phyloP scores from a whole-genome alignment of 2,888 invertebrate genomes.

The Pelosia muscerda region DNA sequence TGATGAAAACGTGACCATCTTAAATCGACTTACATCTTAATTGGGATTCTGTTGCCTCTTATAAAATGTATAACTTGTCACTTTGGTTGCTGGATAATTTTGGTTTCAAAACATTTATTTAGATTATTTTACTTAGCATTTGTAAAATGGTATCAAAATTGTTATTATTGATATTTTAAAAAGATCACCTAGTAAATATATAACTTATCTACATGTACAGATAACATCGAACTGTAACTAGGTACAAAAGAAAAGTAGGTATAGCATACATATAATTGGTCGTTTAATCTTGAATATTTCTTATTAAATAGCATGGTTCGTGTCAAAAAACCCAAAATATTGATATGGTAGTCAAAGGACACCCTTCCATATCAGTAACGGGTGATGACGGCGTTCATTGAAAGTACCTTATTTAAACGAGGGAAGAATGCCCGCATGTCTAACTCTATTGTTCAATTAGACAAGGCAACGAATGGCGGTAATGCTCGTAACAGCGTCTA shows the following conservation, averaged over 20 bases:
- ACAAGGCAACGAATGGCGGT: conserved; percentile 49
- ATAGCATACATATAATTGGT: background rate
- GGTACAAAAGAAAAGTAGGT: background rate
- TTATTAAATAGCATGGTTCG: background rate
- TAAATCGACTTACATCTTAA: no score
- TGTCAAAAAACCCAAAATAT: background rate
- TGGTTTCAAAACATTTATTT: no score
- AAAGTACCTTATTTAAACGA: conserved; percentile 43
- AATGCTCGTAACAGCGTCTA: conserved; percentile 52
- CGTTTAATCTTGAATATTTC: background rate
- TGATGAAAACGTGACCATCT: no score
- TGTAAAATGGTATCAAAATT: no score
- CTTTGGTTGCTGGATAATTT: conserved; percentile 35
- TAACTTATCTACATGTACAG: background rate
- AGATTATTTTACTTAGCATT: no score
- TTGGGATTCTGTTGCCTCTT: no score
- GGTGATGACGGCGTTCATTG: conserved; percentile 46
- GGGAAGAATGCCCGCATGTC: conserved; percentile 60
- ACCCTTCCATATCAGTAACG: conserved; percentile 28
- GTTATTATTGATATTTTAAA: no score
- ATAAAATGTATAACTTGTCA: conserved; percentile 11
- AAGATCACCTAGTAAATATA: no score
- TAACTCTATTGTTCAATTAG: conserved; percentile 66
- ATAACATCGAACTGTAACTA: background rate
- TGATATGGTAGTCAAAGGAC: conserved; percentile 21